phyloP scores from a whole-genome alignment of 2,888 invertebrate species.

The Eubasilissa splendida region DNA sequence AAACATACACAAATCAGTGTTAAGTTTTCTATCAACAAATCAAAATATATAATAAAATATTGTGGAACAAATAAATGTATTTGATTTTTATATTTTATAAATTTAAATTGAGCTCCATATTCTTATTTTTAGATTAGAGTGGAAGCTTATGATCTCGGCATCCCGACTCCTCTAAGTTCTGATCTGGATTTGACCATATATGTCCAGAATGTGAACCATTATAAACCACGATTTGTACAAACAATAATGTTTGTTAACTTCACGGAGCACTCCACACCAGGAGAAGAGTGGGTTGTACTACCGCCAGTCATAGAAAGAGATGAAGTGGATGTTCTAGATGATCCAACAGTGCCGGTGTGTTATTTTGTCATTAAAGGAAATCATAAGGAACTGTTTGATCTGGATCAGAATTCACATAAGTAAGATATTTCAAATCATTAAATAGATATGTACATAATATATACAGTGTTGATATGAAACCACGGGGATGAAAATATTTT shows the following conservation, averaged over 20 bases:
- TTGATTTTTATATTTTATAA: too few relatives aligned
- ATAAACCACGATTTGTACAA: constrained; percentile 87
- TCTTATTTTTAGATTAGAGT: constrained; percentile 79
- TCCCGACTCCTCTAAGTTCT: constrained; percentile 88
- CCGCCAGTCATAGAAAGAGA: constrained; percentile 90
- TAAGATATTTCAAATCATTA: constrained; percentile 63
- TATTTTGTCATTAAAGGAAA: constrained; percentile 93
- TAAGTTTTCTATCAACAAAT: too few relatives aligned
- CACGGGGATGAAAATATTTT: too few relatives aligned
- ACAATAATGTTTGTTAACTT: constrained; percentile 82
- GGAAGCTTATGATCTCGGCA: constrained; percentile 91
- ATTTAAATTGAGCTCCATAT: constrained; percentile 55
- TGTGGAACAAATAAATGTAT: background rate
- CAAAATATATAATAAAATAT: background rate
- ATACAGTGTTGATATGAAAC: too few relatives aligned
- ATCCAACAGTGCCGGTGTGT: constrained; percentile 88
- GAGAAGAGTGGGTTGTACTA: constrained; percentile 78
- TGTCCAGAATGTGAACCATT: constrained; percentile 90
- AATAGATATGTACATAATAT: too few relatives aligned
- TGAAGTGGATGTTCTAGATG: constrained; percentile 87
- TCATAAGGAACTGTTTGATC: constrained; percentile 78
- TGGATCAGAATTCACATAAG: constrained; percentile 84
- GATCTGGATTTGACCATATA: constrained; percentile 91
- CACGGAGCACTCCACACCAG: constrained; percentile 76
- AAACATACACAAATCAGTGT: background rate